A percentile compares a stretch with the other conserved stretches of the same genome.
phyloP scores from a whole-genome alignment of 2,888 invertebrate genomes.

The Crocallis elinguaria region DNA sequence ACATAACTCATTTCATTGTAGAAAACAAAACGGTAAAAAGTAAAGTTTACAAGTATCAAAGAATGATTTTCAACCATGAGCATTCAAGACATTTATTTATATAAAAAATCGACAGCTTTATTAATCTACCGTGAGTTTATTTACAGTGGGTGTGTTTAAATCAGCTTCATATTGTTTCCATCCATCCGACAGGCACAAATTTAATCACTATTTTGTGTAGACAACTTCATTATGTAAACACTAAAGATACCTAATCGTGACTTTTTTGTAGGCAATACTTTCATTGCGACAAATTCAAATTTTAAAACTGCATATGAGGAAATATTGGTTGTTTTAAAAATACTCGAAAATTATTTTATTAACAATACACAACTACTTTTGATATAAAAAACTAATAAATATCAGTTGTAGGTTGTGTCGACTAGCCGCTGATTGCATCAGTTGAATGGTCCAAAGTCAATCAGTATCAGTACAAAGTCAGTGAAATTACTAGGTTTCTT shows the following conservation, averaged over 20 bases:
- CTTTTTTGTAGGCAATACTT: not conserved
- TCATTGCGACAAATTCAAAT: not conserved
- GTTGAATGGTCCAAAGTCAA: no score
- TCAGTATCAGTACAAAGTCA: no score
- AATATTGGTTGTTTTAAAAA: no score
- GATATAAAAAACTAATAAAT: no score
- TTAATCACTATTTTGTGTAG: constrained; percentile 27
- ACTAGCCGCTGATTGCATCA: no score
- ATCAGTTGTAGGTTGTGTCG: no score
- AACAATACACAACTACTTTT: no score
- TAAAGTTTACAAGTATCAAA: constrained; percentile 36
- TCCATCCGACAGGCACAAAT: constrained; percentile 52
- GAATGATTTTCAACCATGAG: constrained; percentile 57
- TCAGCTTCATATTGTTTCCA: not conserved
- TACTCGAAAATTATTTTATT: no score
- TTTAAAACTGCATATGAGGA: no score
- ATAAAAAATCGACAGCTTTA: constrained; percentile 53
- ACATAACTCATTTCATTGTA: not conserved
- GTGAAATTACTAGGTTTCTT: no score
- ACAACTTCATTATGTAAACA: not conserved
- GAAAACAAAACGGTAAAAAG: constrained; percentile 26
- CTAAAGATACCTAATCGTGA: not conserved
- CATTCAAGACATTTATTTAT: constrained; percentile 50
- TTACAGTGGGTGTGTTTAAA: constrained; percentile 33
- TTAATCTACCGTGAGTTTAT: constrained; percentile 37